These are phyloP conservation scores for Melanotaenia nigrans DNA, from an alignment of 2,797 vertebrate genomes.

Conservation along the genomic window DNA sequence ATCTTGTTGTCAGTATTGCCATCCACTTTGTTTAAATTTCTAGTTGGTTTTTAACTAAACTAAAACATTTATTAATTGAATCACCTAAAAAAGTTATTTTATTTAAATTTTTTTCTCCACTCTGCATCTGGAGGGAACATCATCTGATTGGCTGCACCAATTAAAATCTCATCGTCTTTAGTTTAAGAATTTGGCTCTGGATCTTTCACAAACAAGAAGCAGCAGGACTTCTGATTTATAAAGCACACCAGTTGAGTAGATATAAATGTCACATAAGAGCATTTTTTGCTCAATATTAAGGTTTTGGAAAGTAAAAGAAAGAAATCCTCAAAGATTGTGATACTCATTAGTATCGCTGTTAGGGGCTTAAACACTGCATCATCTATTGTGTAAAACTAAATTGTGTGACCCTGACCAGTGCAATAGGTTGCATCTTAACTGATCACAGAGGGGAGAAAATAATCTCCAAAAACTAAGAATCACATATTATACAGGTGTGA, in stretches of 20 bases:
- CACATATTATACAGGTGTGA: constrained; percentile 17
- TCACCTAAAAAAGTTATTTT: too few relatives aligned
- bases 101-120: too few relatives aligned
- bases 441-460: constrained; percentile 27
- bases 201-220: neutral
- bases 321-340: neutral
- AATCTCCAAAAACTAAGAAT: constrained; percentile 12
- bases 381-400: constrained; percentile 52
- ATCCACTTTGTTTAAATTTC: too few relatives aligned
- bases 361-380: constrained; percentile 23
- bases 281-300: too few relatives aligned
- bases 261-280: neutral
- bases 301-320: neutral
- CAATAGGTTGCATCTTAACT: constrained; percentile 29
- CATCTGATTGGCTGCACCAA: neutral
- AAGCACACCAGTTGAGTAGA: neutral
- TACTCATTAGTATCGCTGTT: neutral
- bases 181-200: neutral
- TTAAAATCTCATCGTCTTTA: neutral
- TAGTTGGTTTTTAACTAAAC: too few relatives aligned
- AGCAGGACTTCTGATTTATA: neutral
- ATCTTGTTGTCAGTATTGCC: too few relatives aligned
- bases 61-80: too few relatives aligned
- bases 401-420: constrained; percentile 41
- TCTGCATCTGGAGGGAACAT: neutral